Evolutionary conservation across 2,888 invertebrate species (phyloP).

Genomic region (Drosophila merina): DNA sequence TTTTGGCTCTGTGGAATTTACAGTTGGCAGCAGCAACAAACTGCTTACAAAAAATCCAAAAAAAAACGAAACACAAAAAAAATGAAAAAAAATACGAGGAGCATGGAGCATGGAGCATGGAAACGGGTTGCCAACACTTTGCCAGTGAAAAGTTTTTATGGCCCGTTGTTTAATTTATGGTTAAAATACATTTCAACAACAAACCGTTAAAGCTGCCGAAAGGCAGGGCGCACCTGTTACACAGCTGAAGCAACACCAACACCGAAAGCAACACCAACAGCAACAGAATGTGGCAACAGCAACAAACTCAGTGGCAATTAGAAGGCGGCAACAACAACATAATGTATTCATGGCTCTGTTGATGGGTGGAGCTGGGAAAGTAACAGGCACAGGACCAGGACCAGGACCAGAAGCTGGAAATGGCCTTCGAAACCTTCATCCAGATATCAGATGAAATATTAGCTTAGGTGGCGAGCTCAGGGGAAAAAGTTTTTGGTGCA

Average conservation of each 20-base stretch:
- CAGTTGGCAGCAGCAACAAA: constrained; percentile 33
- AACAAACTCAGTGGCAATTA: constrained; percentile 64
- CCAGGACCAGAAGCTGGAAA: not conserved
- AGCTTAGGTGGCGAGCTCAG: constrained; percentile 40
- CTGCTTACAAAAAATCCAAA: constrained; percentile 18
- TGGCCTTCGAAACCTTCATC: constrained; percentile 30
- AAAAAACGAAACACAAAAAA: constrained; percentile 9
- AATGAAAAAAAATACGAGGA: not conserved
- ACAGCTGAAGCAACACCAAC: constrained; percentile 36
- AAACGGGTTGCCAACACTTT: constrained; percentile 65
- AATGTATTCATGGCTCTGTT: constrained; percentile 63
- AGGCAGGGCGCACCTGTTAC: constrained; percentile 65
- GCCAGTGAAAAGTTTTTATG: constrained; percentile 71
- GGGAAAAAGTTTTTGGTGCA: constrained; percentile 24
- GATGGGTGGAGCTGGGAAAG: constrained; percentile 1
- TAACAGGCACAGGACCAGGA: not conserved
- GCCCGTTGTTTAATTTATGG: constrained; percentile 77
- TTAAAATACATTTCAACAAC: constrained; percentile 68
- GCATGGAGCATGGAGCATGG: constrained; percentile 1
- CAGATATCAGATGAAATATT: constrained; percentile 75
- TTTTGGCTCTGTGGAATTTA: constrained; percentile 61
- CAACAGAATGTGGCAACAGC: constrained; percentile 10
- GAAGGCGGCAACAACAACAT: constrained; percentile 33
- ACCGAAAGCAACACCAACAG: not conserved
- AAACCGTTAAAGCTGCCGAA: constrained; percentile 46